Evolutionary conservation across 2,888 invertebrate species (phyloP), one percentile per base, ranked within the genome.

Genomic region (Caenorhabditis macrosperma): DNA sequence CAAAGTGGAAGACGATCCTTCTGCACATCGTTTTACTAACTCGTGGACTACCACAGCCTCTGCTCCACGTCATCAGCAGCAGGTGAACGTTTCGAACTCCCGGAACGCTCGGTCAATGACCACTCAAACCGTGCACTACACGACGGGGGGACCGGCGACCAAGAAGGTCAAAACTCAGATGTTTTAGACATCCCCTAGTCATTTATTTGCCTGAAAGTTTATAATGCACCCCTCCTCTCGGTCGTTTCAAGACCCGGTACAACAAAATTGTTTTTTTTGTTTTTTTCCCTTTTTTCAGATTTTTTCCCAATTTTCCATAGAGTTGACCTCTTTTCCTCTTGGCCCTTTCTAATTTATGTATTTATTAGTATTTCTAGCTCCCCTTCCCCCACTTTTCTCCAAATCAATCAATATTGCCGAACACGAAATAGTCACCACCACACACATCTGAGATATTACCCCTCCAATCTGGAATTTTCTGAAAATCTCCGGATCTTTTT

Each of bases 361-460:
- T 71, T 44, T 54, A 38, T 59, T 15, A 22, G 54, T 7, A 44
- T 26, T 30, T 46, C 46, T 26, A 41, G 15, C 7, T 38, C 22
- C 50, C 20, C 50, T 30, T 69, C 33, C 28, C 15, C 46, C 7
- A 6, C 26, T 20, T 38, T n/a, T n/a, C n/a, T n/a, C n/a, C n/a
- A n/a, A n/a, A n/a, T 12, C 12, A 38, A 12, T 15, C 38, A 46
- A 48, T 74, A 57, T 59, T 67, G 59, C 67, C 60, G 50, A 26
- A 30, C 20, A 17, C 41, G 52, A 75, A 75, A 60, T 76, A 76
- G 67, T 76, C 74, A 50, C 52, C 52, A 22, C 66, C 66, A n/a
- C n/a, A n/a, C n/a, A n/a, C 74, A 66, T 75, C 74, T 75, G 74
- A 75, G 74, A 75, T 75, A 75, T 24, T 9, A 7, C 46, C 50